Evolutionary conservation across 2,888 invertebrate genomes (phyloP), one percentile per base, ranked within the genome.

Genomic region (Spicauda simplicius): DNA sequence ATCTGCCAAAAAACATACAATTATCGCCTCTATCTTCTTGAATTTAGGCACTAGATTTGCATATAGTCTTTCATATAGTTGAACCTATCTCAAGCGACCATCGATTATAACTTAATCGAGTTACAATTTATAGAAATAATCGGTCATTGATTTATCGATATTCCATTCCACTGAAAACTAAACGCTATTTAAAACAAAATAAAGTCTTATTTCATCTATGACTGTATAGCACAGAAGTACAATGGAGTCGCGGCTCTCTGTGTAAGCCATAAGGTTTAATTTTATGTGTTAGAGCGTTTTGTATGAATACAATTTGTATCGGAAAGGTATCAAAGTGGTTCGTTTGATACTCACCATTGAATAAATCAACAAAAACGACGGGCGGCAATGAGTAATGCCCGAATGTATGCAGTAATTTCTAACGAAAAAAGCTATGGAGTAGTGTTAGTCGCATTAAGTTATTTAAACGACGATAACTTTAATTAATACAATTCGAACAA

Each of bases 291-390:
- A n/a, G 7, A 11, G 5, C 12, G 62, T 64, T 59, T 72, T 80
- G 83, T 82, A 81, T 79, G 80, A 80, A 79, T 85, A 91, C 89
- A 90, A 91, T 87, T 92, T 90, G 87, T 90, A 87, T 84, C 85
- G 82, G 82, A 81, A 85, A 85, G 82, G 80, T 88, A 90, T 90
- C 87, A 91, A 91, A 90, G 88, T 79, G 84, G 78, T 82, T 83
- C 88, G 85, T 82, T 84, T 86, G 87, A 85, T 87, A 86, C 84
- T 80, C 82, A 85, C 83, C 83, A 87, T 86, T 88, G 89, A 88
- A 93, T 93, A 93, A 93, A 93, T 93, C 92, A 92, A 90, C 91
- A 87, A 90, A 90, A 91, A 85, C 91, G 87, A 88, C 92, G 89
- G 91, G 90, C 80, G 88, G 88, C 85, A 83, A 86, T 90, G 90